phyloP scores from a whole-genome alignment of 2,797 vertebrate species.

The Phaenicophaeus curvirostris region DNA sequence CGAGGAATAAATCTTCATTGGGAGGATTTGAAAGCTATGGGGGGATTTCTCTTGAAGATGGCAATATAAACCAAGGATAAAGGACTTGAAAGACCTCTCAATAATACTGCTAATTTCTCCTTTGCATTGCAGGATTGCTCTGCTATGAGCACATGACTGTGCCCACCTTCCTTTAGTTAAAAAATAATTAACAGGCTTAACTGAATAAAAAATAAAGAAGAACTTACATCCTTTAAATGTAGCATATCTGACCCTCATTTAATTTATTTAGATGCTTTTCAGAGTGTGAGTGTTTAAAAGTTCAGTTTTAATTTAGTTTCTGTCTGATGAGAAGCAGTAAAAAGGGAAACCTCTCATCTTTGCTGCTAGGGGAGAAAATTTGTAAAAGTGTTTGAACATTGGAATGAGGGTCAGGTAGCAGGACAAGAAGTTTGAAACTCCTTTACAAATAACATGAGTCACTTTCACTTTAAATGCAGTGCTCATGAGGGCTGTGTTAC shows the following conservation, averaged over 20 bases:
- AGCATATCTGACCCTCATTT: not conserved
- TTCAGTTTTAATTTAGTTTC: not conserved
- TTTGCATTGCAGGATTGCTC: not conserved
- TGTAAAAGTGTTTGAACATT: not conserved
- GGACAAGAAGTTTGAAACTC: slow-evolving; percentile 5
- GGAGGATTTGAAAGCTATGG: not conserved
- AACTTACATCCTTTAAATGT: not conserved
- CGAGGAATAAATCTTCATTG: not conserved
- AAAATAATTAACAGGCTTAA: not conserved
- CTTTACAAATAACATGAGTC: not conserved
- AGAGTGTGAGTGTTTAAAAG: not conserved
- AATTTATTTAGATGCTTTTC: not conserved
- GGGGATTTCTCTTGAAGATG: not conserved
- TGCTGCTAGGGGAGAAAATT: not conserved
- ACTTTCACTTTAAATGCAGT: not conserved
- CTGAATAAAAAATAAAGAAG: not conserved
- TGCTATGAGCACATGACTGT: not conserved
- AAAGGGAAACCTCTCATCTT: not conserved
- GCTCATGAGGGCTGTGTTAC: not conserved
- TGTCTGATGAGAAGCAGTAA: not conserved
- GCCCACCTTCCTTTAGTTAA: not conserved
- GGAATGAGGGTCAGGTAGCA: not conserved
- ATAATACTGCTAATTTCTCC: not conserved
- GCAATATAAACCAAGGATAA: not conserved
- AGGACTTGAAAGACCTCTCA: not conserved